These are phyloP conservation scores for Molossus molossus DNA, from an alignment of 2,797 vertebrate species.

Conservation along the genomic window DNA sequence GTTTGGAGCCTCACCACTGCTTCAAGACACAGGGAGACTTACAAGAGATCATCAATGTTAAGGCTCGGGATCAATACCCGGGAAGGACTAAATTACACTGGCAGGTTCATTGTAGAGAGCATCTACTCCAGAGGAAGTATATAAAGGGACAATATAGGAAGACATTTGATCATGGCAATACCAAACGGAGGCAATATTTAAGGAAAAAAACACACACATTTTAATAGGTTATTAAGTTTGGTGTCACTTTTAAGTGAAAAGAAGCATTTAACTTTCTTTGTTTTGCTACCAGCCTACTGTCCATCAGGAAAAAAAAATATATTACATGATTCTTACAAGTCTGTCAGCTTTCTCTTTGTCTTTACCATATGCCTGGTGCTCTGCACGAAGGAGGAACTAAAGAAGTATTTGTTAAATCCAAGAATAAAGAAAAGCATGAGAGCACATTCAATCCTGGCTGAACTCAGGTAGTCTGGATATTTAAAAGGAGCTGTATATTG, in stretches of 20 bases:
- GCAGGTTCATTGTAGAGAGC: not conserved
- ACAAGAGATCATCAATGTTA: not conserved
- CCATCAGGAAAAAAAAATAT: not conserved
- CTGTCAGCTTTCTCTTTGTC: not conserved
- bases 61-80: not conserved
- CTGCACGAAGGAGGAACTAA: not conserved
- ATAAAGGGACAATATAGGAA: not conserved
- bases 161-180: not conserved
- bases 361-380: not conserved
- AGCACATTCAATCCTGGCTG: not conserved
- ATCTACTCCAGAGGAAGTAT: slow-evolving; percentile 37
- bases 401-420: slow-evolving; percentile 9
- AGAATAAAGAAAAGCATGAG: not conserved
- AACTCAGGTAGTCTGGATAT: slow-evolving; percentile 3
- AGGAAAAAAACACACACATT: not conserved
- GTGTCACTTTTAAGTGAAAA: not conserved
- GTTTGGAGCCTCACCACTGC: not conserved
- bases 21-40: not conserved
- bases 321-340: not conserved
- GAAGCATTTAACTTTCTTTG: not conserved
- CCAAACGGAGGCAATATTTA: not conserved
- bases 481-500: slow-evolving; percentile 21
- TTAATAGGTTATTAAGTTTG: not conserved
- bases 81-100: not conserved
- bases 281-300: not conserved